A percentile compares a stretch with the other conserved stretches of the same genome.
Conservation (phyloP, 2,113 vertebrate species). For the Cryptoleucopteryx plumbea region DNA sequence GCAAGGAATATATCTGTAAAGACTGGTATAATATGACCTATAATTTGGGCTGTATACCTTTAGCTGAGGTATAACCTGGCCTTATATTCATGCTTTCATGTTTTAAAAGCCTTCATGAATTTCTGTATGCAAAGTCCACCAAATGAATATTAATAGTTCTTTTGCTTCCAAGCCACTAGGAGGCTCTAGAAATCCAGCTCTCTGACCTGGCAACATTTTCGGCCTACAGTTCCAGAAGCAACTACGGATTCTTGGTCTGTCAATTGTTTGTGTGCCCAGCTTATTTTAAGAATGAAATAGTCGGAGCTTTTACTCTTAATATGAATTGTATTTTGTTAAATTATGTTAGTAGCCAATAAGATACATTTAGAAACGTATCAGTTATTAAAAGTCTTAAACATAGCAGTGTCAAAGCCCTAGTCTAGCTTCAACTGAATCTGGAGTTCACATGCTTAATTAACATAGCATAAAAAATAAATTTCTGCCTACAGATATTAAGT, state of each 20-base stretch:
- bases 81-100: background rate
- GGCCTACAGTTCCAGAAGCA: background rate
- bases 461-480: background rate
- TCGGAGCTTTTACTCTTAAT: background rate
- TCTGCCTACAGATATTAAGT: background rate
- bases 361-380: background rate
- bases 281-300: background rate
- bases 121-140: background rate
- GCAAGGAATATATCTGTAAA: background rate
- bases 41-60: background rate
- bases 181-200: conserved; percentile 61
- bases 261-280: background rate
- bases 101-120: background rate
- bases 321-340: background rate
- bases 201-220: background rate
- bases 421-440: background rate
- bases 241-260: background rate
- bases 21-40: background rate
- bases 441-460: background rate
- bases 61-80: background rate
- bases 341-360: background rate
- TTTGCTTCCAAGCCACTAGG: conserved; percentile 67
- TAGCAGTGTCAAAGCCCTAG: background rate
- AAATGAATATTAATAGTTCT: background rate
- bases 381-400: background rate